A percentile compares a stretch with the other conserved stretches of the same genome.
phyloP scores from a whole-genome alignment of 2,113 vertebrate species.

The Puma concolor region DNA sequence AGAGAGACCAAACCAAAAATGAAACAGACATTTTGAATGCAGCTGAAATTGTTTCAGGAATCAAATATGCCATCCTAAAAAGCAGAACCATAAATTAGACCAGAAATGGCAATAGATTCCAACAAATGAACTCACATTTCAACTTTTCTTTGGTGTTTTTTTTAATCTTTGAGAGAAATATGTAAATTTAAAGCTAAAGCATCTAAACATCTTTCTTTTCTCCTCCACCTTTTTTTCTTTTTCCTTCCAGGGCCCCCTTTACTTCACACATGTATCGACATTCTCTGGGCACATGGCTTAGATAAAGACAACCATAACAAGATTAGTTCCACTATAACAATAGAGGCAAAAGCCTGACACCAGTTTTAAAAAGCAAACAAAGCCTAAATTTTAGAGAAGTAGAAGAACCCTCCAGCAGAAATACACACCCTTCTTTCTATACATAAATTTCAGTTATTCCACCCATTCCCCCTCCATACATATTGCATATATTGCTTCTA shows the following conservation, averaged over 20 bases:
- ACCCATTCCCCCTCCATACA: neutral
- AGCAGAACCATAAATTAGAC: neutral
- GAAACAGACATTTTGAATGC: neutral
- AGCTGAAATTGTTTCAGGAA: neutral
- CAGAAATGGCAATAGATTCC: neutral
- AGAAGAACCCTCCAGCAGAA: neutral
- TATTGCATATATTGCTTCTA: neutral
- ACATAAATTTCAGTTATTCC: neutral
- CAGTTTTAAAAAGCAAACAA: slow-evolving; percentile 39
- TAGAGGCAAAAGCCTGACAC: neutral
- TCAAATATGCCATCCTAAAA: neutral
- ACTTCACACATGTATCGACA: neutral
- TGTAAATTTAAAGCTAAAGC: slow-evolving; percentile 25
- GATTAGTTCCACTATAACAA: neutral
- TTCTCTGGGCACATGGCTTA: neutral
- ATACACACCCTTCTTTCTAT: neutral
- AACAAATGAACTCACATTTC: neutral
- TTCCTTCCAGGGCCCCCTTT: neutral
- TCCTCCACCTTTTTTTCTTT: neutral
- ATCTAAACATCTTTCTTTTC: neutral
- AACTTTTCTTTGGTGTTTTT: slow-evolving; percentile 13
- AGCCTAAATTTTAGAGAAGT: neutral
- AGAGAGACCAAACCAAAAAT: neutral
- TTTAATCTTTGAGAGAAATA: slow-evolving; percentile 14
- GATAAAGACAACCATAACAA: neutral